Base-by-base conservation (phyloP, 2,797 vertebrate species). In the Gila robusta region DNA sequence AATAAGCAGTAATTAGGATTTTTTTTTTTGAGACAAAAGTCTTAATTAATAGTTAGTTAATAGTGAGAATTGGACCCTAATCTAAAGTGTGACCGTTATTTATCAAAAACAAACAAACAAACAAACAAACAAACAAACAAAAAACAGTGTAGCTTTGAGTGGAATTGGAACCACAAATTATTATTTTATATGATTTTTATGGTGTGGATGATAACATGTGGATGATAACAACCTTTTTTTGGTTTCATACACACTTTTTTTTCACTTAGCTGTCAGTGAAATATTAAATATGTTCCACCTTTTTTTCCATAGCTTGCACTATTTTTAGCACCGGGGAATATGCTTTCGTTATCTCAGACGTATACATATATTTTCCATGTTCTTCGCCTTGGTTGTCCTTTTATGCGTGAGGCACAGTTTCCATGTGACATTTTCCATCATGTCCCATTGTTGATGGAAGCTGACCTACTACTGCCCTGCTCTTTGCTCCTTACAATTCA, bases 391-490 rank as follows among this genome's bases (percentile, higher is more conserved):
- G 77, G 66, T 72, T 35, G 64, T 84, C 32, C 83, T 71, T 79
- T 78, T 28, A 47, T 62, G 21, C 59, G 32, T 72, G 81, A 11
- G 66, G 49, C 52, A 37, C 23, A 23, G 41, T 56, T 79, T 70
- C 49, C 52, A 54, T 76, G 81, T 83, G 77, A 70, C 64, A 52
- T 69, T 41, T 84, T 77, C 67, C 82, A 78, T 86, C 78, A 74
- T 52, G 59, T 49, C 49, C 6, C 39, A 67, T 86, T 84, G 85
- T 81, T 80, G 70, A 82, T 80, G 70, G 76, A 79, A 82, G 73
- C 73, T 49, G 82, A 82, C 86, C 88, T 62, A 47, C 64, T 64
- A 59, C 47, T n/a, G 54, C 23, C 54, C 44, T 17, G 26, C 70
- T 79, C 64, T 26, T 37, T 72, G 49, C 89, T 73, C 78, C 74